Evolutionary conservation across 1,140 invertebrate genomes (phyloP), one percentile per base, ranked within the genome.

Genomic region (Drosophila dunni): DNA sequence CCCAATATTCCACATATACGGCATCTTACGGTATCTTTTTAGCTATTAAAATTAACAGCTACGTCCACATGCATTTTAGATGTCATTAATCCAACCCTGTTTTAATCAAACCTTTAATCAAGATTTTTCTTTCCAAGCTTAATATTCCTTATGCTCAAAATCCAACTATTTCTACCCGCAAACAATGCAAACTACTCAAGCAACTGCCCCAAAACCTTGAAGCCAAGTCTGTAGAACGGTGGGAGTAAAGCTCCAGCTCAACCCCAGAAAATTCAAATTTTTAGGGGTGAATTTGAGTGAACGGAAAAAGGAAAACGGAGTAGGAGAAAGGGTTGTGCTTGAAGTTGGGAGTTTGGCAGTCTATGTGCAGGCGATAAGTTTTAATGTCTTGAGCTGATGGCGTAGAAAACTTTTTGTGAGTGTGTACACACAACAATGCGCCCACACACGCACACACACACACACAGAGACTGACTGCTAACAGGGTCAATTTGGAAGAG

Each of bases 361-460:
- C 71, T 60, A 54, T 44, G 36, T 75, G 66, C 80, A 72, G 83
- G 84, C 84, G 80, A 90, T 89, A 88, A 89, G 84, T 88, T 88
- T 88, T 88, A 81, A 88, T 88, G 84, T 88, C 84, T 88, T 88
- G 80, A 88, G 84, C 84, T 88, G 84, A 88, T 88, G 84, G 85
- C 82, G 81, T 88, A 84, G 84, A 89, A 88, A 88, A 88, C 68
- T 89, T 89, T 88, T 84, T 79, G 62, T 78, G 51, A 75, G 80
- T 78, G 84, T 80, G 48, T 13, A 40, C 46, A 56, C 13, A 62
- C n/a, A 36, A 51, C 45, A 60, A 54, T 15, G 20, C 34, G 17
- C 42, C 33, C 44, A 60, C 17, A 56, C 48, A 60, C 44, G 58
- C 17, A 56, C 64, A 68, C 63, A 69, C 51, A 29, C 48, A 44